Conservation (phyloP, 2,113 vertebrate genomes). For the Solenodon paradoxus region DNA sequence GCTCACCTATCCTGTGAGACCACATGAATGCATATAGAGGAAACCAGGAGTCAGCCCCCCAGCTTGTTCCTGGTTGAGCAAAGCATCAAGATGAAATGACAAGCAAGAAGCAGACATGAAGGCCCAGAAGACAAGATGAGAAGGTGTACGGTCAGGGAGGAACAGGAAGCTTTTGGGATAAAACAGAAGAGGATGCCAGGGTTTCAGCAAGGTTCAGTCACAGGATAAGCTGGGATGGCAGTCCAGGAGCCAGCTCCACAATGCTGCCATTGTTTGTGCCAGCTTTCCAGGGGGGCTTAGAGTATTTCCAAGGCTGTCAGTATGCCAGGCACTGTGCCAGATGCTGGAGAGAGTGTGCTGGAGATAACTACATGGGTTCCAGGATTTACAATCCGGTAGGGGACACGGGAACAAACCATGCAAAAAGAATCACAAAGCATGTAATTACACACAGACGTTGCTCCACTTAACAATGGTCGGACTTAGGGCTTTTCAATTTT, state of each 20-base stretch:
- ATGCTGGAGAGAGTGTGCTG: not conserved
- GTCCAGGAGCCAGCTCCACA: no score
- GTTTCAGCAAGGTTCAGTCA: not conserved
- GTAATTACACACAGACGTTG: not conserved
- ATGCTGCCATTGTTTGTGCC: not conserved
- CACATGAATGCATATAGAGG: not conserved
- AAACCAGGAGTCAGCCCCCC: not conserved
- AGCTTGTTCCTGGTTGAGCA: not conserved
- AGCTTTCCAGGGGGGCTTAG: not conserved
- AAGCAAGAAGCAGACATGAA: not conserved
- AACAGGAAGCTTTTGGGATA: not conserved
- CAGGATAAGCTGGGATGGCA: accelerated
- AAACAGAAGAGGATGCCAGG: not conserved
- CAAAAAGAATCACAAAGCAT: not conserved
- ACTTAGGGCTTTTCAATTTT: no score
- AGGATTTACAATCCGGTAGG: not conserved
- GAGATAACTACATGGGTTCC: not conserved
- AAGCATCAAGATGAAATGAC: not conserved
- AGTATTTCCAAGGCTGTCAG: not conserved
- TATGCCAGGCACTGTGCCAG: not conserved
- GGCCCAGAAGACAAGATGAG: not conserved
- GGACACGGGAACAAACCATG: not conserved
- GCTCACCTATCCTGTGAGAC: not conserved
- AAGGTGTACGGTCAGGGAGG: not conserved
- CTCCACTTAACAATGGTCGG: not conserved